Percentiles rank a stretch among this genome's conserved stretches.
Evolutionary conservation across 64 coral and sea anemone species (phyloP).

Genomic region (Actinia equina): DNA sequence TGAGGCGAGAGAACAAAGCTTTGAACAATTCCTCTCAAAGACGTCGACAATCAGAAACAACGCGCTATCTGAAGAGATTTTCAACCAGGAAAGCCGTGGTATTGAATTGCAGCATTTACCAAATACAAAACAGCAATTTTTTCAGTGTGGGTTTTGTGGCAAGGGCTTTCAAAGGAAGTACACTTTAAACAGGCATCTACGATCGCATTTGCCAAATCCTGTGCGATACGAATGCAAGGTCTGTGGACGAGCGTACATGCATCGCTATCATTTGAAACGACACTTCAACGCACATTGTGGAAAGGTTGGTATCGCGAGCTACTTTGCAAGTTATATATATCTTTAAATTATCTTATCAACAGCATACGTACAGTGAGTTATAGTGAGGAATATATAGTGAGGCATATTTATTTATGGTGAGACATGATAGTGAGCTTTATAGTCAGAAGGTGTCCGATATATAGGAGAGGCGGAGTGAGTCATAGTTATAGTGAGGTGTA

Average conservation of each 20-base stretch:
- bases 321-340: no score
- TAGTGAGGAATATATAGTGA: no score
- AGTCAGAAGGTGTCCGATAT: no score
- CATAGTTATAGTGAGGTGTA: no score
- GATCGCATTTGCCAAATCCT: conserved; percentile 12
- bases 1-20: neutral
- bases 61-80: neutral
- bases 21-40: neutral
- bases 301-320: neutral
- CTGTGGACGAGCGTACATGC: conserved; percentile 6
- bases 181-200: conserved; percentile 19
- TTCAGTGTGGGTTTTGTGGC: neutral
- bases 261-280: conserved; percentile 24
- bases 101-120: neutral
- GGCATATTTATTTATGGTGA: no score
- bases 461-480: no score
- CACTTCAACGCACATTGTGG: neutral
- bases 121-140: neutral
- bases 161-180: conserved; percentile 25
- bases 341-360: no score
- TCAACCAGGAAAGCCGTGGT: neutral
- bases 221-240: neutral
- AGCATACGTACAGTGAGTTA: no score
- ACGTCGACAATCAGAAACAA: neutral
- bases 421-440: no score